A percentile compares a stretch with the other conserved stretches of the same genome.
Conservation (phyloP, 2,113 vertebrate genomes). For the Stomatorhinus ivindoensis region DNA sequence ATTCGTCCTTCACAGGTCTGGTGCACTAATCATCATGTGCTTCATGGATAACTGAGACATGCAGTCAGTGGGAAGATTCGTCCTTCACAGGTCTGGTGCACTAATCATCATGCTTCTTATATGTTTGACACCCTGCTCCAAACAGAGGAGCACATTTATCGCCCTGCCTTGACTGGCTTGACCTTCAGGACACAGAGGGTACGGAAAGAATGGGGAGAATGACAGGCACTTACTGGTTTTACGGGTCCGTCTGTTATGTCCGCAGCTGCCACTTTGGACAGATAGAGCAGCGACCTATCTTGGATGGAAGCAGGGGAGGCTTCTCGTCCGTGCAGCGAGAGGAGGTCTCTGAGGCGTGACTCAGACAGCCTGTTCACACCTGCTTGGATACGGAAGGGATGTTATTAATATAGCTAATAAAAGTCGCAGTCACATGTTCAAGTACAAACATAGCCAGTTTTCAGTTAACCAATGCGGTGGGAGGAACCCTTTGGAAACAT, state of each 20-base stretch:
- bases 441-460: neutral
- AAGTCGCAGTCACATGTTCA: neutral
- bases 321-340: slow-evolving; percentile 41
- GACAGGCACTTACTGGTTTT: slow-evolving; percentile 60
- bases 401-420: slow-evolving; percentile 2
- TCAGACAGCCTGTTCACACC: slow-evolving; percentile 49
- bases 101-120: neutral
- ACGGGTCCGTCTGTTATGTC: slow-evolving; percentile 43
- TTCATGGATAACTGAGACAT: neutral
- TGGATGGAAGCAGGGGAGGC: slow-evolving; percentile 55
- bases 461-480: neutral
- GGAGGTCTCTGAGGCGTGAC: slow-evolving; percentile 39
- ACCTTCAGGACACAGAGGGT: slow-evolving; percentile 18
- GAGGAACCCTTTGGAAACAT: neutral
- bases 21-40: neutral
- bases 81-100: neutral
- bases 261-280: slow-evolving; percentile 59
- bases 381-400: slow-evolving; percentile 39
- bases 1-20: neutral
- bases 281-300: slow-evolving; percentile 66
- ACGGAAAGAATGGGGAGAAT: slow-evolving; percentile 30
- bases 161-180: slow-evolving; percentile 27
- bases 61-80: neutral
- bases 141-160: neutral
- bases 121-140: neutral